Conservation (phyloP, 2,888 invertebrate species). For the Acleris emargana region DNA sequence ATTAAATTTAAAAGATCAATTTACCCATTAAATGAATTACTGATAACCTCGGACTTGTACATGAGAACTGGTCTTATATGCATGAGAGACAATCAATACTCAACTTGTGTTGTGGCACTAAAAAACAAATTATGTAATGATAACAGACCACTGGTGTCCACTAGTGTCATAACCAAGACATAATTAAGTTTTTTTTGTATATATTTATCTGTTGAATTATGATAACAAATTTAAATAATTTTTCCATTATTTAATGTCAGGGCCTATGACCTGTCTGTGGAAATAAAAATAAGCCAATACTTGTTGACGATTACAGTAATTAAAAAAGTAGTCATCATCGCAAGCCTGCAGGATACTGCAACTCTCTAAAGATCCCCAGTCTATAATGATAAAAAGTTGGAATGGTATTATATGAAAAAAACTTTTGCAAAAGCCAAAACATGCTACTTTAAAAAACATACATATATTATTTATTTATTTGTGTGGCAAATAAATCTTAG, state of each 20-base stretch:
- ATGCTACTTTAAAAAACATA: too few species aligned
- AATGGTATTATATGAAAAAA: too few species aligned
- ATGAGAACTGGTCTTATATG: constrained; percentile 7
- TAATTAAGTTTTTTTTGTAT: not conserved
- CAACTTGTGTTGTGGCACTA: constrained; percentile 18
- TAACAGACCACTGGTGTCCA: constrained; percentile 14
- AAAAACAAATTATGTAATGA: constrained; percentile 36
- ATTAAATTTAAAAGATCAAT: constrained; percentile 27
- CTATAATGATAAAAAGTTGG: too few species aligned
- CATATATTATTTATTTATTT: too few species aligned
- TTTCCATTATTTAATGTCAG: constrained; percentile 9
- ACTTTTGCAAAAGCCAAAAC: too few species aligned
- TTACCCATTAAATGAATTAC: constrained; percentile 19
- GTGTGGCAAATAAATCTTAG: too few species aligned
- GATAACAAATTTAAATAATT: constrained; percentile 4
- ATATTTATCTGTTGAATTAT: constrained; percentile 6
- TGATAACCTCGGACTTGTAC: constrained; percentile 24
- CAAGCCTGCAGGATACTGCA: too few species aligned
- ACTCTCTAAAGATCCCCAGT: too few species aligned
- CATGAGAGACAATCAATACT: constrained; percentile 13
- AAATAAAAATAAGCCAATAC: not conserved
- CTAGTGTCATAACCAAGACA: constrained; percentile 4
- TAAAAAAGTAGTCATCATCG: too few species aligned
- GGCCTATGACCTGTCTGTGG: not conserved
- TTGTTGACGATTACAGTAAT: too few species aligned